Evolutionary conservation across 2,888 invertebrate species (phyloP).

Genomic region (Agonopterix alstromeriana): DNA sequence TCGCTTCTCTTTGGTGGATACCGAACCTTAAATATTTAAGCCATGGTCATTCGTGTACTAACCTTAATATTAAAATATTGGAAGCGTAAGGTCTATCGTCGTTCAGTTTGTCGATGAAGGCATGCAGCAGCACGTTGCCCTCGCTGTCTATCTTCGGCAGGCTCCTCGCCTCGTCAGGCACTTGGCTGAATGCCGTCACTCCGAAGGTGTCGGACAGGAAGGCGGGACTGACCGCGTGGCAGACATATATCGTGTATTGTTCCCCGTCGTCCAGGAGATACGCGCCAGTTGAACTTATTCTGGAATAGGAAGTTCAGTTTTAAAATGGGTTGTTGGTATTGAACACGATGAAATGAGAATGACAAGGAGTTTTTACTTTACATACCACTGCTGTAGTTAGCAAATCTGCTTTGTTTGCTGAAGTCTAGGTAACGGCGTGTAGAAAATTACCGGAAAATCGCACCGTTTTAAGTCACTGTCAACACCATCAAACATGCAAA

Average conservation of each 20-base stretch:
- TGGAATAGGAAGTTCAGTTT: slow-evolving; percentile 16
- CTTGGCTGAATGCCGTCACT: slow-evolving; percentile 81
- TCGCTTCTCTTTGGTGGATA: too few species aligned
- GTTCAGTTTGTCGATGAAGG: slow-evolving; percentile 89
- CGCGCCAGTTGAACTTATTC: slow-evolving; percentile 87
- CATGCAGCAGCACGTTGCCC: slow-evolving; percentile 84
- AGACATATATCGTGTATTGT: slow-evolving; percentile 88
- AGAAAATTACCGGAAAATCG: too few species aligned
- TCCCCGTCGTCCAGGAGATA: slow-evolving; percentile 94
- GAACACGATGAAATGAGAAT: too few species aligned
- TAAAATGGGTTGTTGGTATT: too few species aligned
- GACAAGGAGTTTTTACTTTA: too few species aligned
- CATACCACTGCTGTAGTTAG: too few species aligned
- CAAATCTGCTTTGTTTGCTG: too few species aligned
- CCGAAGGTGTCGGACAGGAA: slow-evolving; percentile 89
- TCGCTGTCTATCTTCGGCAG: slow-evolving; percentile 87
- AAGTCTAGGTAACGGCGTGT: too few species aligned
- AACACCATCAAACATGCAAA: too few species aligned
- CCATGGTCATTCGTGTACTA: slow-evolving; percentile 21
- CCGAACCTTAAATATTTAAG: too few species aligned
- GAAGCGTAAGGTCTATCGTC: slow-evolving; percentile 89
- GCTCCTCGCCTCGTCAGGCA: slow-evolving; percentile 86
- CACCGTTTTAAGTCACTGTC: too few species aligned
- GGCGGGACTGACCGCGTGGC: slow-evolving; percentile 84
- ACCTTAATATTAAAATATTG: slow-evolving; percentile 89